Evolutionary conservation across 2,797 vertebrate genomes (phyloP), one percentile per base, ranked within the genome.

Genomic region (Nyctalus aviator): DNA sequence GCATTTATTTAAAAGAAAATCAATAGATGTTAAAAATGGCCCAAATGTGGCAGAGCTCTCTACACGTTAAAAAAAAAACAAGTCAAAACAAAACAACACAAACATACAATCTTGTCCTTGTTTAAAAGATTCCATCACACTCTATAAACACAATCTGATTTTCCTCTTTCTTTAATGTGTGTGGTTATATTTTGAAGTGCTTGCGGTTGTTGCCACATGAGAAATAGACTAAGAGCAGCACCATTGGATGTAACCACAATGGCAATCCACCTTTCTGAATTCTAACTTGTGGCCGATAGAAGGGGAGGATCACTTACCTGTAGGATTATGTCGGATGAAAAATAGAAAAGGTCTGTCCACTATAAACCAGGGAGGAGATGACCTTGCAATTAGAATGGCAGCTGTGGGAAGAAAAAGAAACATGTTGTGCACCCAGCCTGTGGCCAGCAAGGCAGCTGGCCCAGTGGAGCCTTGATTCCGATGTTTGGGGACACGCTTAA

Each of bases 341-440:
- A 99, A 99, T 59, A 99, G 97, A 86, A 99, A 99, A 2, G 99
- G 99, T 97, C 99, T 98, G 98, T 99, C 99, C 96, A 99, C 99
- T 72, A 98, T 98, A 89, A 99, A 98, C 99, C 99, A 99, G 6
- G 99, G 99, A 81, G 99, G 99, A 6, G 99, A 99, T 7, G 99
- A 99, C 79, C 99, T 99, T 84, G 99, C 98, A 98, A 99, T 98
- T 97, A 99, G 97, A 97, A 99, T 98, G 1, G 99, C 99, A 98
- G 99, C 99, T 99, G 78, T 3, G 17, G 66, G 82, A 77, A 78
- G 64, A 88, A 77, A 30, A 79, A 76, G 78, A 81, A 93, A 64
- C 30, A 4, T 4, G 6, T 20, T 78, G 75, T 4, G 3, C 18
- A 23, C 18, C 4, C 17, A 76, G 59, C 1, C 2, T 3, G 6